Evolutionary conservation across 2,888 invertebrate genomes (phyloP), one percentile per base, ranked within the genome.

Genomic region (Drosophila ustulata): DNA sequence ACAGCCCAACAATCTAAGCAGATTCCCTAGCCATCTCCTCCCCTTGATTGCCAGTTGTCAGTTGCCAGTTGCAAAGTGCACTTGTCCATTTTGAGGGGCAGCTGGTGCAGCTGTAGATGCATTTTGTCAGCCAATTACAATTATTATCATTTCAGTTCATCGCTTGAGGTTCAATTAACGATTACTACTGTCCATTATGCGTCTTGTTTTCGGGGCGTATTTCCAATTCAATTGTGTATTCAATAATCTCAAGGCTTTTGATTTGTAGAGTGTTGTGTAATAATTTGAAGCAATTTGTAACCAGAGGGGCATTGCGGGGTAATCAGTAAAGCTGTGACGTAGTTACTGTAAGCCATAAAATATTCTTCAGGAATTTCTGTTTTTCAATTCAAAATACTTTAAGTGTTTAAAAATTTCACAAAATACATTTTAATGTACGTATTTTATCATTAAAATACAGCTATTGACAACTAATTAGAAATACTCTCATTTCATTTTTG

Each of bases 91-190:
- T 55, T 53, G 39, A 7, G 56, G 61, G 83, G 57, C 84, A 75
- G 66, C 56, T 50, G 46, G 28, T 59, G 66, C 52, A 47, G 55
- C 50, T 82, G 67, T 56, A 51, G 71, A 25, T 68, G 65, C 62
- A 64, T 58, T 83, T 66, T 47, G 74, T 56, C 57, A 71, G 70
- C 51, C 89, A 89, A 83, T 83, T 83, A 87, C 76, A 87, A 57
- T 88, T 87, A 73, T 88, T 73, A 68, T 49, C 72, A 62, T 63
- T 37, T 37, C 30, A 57, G 46, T 51, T 66, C 71, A 88, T 78
- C 68, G 89, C 88, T 85, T 89, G 88, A 71, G 89, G 88, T 85
- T 78, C 86, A 85, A 89, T 85, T 88, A 88, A 85, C 86, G 81
- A 80, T 77, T 78, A 85, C 85, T 85, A 89, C 85, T 88, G 89